Evolutionary conservation across 2,888 invertebrate genomes (phyloP).

Genomic region (Eremobia ochroleuca): DNA sequence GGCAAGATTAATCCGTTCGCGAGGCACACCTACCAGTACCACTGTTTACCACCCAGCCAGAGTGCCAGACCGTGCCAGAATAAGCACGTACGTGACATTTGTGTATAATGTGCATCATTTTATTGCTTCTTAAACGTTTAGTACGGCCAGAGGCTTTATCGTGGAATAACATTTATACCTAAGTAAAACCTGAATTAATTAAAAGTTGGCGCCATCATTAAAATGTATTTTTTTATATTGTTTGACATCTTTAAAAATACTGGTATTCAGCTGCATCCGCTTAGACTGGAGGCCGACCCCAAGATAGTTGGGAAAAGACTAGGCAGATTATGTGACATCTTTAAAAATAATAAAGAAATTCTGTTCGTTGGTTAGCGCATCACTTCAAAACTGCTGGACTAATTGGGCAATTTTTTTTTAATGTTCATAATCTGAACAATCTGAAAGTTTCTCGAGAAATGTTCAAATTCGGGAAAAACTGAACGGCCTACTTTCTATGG

Average conservation of each 20-base stretch:
- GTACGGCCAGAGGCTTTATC: neutral
- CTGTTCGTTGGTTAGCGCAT: neutral
- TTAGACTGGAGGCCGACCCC: too few relatives aligned
- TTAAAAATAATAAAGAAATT: neutral
- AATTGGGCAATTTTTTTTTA: neutral
- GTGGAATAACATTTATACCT: neutral
- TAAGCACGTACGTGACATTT: slow-evolving; percentile 39
- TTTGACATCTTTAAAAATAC: too few relatives aligned
- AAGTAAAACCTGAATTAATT: neutral
- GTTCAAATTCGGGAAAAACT: neutral
- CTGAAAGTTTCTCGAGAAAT: neutral
- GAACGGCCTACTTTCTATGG: neutral
- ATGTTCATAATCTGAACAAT: neutral
- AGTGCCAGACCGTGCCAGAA: neutral
- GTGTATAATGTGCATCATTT: neutral
- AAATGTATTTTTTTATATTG: neutral
- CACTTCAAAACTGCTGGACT: neutral
- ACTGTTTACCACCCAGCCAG: slow-evolving; percentile 36
- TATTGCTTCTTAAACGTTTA: neutral
- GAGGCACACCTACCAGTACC: slow-evolving; percentile 48
- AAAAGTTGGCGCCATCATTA: neutral
- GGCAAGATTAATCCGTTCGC: slow-evolving; percentile 49
- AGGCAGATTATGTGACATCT: too few relatives aligned
- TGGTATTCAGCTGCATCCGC: too few relatives aligned
- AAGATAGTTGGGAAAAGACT: too few relatives aligned